phyloP scores from a whole-genome alignment of 2,888 invertebrate species.

The Dolomedes plantarius region DNA sequence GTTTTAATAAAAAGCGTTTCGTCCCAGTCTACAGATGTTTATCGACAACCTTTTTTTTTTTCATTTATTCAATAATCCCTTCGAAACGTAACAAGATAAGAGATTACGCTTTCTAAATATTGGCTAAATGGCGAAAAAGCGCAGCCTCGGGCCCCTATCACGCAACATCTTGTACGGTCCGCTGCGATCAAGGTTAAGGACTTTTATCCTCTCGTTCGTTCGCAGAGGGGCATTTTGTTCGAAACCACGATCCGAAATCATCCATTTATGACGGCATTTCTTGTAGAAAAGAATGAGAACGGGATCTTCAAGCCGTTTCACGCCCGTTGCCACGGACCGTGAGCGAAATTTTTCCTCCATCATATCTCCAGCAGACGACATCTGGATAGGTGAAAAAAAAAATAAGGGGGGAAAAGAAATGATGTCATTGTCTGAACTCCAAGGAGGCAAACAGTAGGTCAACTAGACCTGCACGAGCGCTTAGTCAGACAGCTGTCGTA shows the following conservation, averaged over 20 bases:
- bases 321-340: constrained; percentile 21
- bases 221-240: constrained; percentile 26
- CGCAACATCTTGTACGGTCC: constrained; percentile 48
- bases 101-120: constrained; percentile 21
- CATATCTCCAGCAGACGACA: constrained; percentile 40
- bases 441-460: constrained; percentile 26
- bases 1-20: no score
- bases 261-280: constrained; percentile 62
- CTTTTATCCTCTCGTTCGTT: constrained; percentile 36
- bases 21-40: background rate
- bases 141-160: constrained; percentile 13
- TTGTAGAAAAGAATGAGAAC: constrained; percentile 45
- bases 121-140: background rate
- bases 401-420: constrained; percentile 21
- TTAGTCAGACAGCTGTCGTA: background rate
- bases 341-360: constrained; percentile 40
- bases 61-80: background rate
- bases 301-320: constrained; percentile 26
- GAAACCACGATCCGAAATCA: constrained; percentile 31
- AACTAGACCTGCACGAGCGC: constrained; percentile 19
- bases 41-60: background rate
- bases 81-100: background rate
- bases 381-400: no score
- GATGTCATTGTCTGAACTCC: constrained; percentile 21
- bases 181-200: constrained; percentile 64